Evolutionary conservation across 1,140 invertebrate species (phyloP).

Genomic region (Cotesia typhae): DNA sequence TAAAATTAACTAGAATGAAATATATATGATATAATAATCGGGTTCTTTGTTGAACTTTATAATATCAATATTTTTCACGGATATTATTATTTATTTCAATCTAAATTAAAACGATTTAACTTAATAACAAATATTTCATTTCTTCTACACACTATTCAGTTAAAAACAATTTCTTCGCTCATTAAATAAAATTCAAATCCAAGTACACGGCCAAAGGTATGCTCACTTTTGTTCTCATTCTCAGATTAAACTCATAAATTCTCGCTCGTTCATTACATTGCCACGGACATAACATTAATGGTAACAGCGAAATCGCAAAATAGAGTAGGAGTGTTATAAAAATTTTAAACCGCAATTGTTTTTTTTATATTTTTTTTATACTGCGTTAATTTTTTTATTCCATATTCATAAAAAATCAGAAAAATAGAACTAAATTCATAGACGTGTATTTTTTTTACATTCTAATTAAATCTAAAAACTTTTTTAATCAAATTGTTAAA

Average conservation of each 20-base stretch:
- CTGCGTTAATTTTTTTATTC: too few species aligned
- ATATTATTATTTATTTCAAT: not conserved
- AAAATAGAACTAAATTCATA: too few species aligned
- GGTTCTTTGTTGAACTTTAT: not conserved
- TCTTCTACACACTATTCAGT: not conserved
- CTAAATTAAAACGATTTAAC: slow-evolving; percentile 16
- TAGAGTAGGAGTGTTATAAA: not conserved
- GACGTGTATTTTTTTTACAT: too few species aligned
- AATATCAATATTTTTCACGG: not conserved
- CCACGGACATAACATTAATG: slow-evolving; percentile 16
- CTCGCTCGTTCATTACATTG: slow-evolving; percentile 22
- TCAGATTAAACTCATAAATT: slow-evolving; percentile 25
- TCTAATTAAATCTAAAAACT: too few species aligned
- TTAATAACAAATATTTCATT: slow-evolving; percentile 21
- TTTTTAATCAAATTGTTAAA: too few species aligned
- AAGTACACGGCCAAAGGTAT: slow-evolving; percentile 9
- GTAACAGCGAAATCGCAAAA: not conserved
- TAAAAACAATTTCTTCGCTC: too few species aligned
- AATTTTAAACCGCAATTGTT: not conserved
- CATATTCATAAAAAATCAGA: too few species aligned
- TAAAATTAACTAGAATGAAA: too few species aligned
- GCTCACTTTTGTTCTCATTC: slow-evolving; percentile 32
- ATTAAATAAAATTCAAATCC: slow-evolving; percentile 1
- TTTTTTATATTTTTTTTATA: not conserved
- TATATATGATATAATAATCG: slow-evolving; percentile 12